Base-by-base conservation (phyloP, 2,797 vertebrate species). In the Mionectes olivaceus region DNA sequence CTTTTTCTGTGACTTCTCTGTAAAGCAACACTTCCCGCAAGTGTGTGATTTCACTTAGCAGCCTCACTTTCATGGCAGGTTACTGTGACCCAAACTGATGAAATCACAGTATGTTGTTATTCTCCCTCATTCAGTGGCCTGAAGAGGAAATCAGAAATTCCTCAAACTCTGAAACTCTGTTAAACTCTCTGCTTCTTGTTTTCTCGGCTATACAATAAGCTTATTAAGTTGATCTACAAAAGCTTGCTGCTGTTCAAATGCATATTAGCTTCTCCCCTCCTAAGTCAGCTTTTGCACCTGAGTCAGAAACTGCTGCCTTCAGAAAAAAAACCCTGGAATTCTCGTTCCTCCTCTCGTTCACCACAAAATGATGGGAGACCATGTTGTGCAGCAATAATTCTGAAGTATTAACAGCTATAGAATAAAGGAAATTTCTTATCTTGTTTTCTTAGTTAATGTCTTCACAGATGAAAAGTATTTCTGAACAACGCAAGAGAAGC, bases 101-200 rank as follows among this genome's bases (percentile, higher is more conserved):
- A 91, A 86, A 93, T 63, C 69, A 50, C 69, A 78, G 28, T 2
- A 1, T 69, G 50, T 71, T 91, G 21, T 56, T 49, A 43, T 85
- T 70, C 56, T 49, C 44, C 37, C 33, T 87, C 44, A 21, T 14
- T 44, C 11, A 76, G 65, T 33, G 39, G 52, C 37, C 60, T 76
- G 73, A 83, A 83, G 52, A 78, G n/a, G 56, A 93, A 92, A 87
- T 44, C 68, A 60, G 71, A 37, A 92, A 80, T 57, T 92, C 49
- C 71, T 71, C 41, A 57, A 65, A 44, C 22, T 73, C 60, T 84
- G 71, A 77, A 83, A 80, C 37, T 25, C 32, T 44, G 6, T 35
- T 81, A 52, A 90, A 73, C 30, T 79, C 63, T 27, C 30, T 43
- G 27, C 33, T 22, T 65, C 76, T 83, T 83, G 50, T 91, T 96